Evolutionary conservation across 2,888 invertebrate species (phyloP), one percentile per base, ranked within the genome.

Genomic region (Drosophila bunnanda): DNA sequence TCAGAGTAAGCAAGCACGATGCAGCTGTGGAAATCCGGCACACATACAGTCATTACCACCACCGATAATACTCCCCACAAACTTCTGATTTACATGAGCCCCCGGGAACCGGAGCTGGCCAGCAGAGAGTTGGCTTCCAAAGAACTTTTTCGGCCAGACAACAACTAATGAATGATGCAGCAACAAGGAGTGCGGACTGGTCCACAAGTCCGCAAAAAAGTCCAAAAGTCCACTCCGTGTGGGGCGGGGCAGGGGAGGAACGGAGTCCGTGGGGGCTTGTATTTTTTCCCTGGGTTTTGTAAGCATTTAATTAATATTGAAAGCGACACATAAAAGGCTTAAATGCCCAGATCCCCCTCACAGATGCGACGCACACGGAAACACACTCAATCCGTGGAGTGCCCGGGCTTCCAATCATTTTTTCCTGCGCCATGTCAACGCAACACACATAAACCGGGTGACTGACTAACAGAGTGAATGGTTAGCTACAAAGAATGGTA

Each of bases 261-360:
- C 34, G 0, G 36, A 8, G 15, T 36, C 36, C 7, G 15, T 28
- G 36, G n/a, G 52, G 20, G 20, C n/a, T 43, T 39, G 2, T 43
- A 41, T 30, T 48, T 56, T 57, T 41, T 61, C 41, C 38, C 7
- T 3, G 55, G 59, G 59, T 44, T 75, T 75, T 64, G 61, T 66
- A 64, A 81, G 76, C 72, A 78, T 81, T 79, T 81, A 79, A 79
- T 81, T 76, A 81, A 72, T 78, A 64, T 62, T 64, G 81, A 71
- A 69, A 62, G 62, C 71, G 65, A 66, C 81, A 71, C 65, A 76
- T 65, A 60, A 78, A 68, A 43, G 71, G 57, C 72, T 66, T 72
- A 76, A 81, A 76, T 79, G 81, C 58, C 65, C 70, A 56, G 70
- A 75, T 74, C 60, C 64, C 60, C 64, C 58, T 41, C 52, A 46